Conservation (phyloP, 2,888 invertebrate genomes). For the Cryptocephalus moraei region DNA sequence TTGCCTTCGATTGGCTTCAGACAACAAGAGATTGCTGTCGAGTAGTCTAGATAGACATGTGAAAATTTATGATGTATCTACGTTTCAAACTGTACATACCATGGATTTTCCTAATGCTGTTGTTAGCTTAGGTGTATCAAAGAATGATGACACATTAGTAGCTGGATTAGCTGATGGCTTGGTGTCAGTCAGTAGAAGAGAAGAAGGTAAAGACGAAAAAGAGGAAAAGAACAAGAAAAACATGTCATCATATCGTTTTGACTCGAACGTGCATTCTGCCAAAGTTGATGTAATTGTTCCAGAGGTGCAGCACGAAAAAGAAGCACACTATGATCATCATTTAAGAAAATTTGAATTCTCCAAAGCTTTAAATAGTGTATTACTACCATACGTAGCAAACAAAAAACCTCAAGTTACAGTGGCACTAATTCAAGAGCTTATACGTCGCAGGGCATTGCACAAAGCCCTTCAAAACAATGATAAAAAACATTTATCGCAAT, state of each 20-base stretch:
- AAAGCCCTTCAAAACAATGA: conserved; percentile 65
- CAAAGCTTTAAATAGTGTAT: conserved; percentile 65
- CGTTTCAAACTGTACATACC: conserved; percentile 80
- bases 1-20: conserved; percentile 68
- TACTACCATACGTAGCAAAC: conserved; percentile 48
- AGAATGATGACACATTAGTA: conserved; percentile 72
- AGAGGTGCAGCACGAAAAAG: conserved; percentile 34
- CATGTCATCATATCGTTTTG: conserved; percentile 43
- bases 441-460: conserved; percentile 68
- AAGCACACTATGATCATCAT: conserved; percentile 55
- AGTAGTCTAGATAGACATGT: conserved; percentile 89
- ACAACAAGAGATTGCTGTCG: conserved; percentile 74
- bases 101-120: conserved; percentile 86
- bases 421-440: conserved; percentile 75
- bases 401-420: conserved; percentile 69
- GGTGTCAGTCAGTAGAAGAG: conserved; percentile 73
- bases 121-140: conserved; percentile 69
- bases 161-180: conserved; percentile 91
- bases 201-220: conserved; percentile 37
- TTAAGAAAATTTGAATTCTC: conserved; percentile 73
- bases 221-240: conserved; percentile 39
- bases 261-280: conserved; percentile 22
- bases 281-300: conserved; percentile 45
- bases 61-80: conserved; percentile 81
- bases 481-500: conserved; percentile 50